Conservation (phyloP, 2,888 invertebrate species). For the Scaptodrosophila latifasciaeformis region DNA sequence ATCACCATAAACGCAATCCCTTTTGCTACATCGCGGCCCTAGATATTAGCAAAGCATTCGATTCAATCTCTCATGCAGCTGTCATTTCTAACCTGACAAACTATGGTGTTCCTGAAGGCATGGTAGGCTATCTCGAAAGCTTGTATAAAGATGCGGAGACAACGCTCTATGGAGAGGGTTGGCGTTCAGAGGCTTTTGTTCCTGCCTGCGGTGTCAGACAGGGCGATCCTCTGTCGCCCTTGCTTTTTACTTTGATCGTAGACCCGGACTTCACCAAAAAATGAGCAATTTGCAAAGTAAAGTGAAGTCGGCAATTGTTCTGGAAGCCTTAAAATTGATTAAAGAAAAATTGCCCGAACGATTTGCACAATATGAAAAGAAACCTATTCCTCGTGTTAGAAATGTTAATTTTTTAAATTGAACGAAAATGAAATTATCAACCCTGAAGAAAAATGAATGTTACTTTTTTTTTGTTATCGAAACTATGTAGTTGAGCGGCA, state of each 20-base stretch:
- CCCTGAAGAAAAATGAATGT: conserved; percentile 9
- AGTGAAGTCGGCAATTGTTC: no score
- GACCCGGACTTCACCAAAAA: neutral
- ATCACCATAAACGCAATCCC: conserved; percentile 3
- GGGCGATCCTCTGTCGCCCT: no score
- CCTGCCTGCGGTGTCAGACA: no score
- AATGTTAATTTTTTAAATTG: no score
- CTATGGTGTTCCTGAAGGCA: neutral
- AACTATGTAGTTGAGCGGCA: no score
- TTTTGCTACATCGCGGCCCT: conserved; percentile 12
- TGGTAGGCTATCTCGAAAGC: conserved; percentile 6
- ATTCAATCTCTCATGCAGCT: conserved; percentile 9
- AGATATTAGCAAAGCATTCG: conserved; percentile 18
- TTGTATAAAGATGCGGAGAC: no score
- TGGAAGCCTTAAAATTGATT: conserved; percentile 6
- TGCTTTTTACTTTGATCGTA: no score
- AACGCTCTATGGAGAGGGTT: no score
- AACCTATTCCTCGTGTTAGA: conserved; percentile 1
- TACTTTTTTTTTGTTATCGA: conserved; percentile 1
- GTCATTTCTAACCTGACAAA: conserved; percentile 3
- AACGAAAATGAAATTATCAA: no score
- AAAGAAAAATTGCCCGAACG: neutral
- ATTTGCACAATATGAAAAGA: neutral
- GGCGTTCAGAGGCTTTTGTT: no score
- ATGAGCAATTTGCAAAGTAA: no score